A percentile compares a stretch with the other conserved stretches of the same genome.
phyloP scores from a whole-genome alignment of 2,888 invertebrate genomes.

The Aspidiotus rigidus region DNA sequence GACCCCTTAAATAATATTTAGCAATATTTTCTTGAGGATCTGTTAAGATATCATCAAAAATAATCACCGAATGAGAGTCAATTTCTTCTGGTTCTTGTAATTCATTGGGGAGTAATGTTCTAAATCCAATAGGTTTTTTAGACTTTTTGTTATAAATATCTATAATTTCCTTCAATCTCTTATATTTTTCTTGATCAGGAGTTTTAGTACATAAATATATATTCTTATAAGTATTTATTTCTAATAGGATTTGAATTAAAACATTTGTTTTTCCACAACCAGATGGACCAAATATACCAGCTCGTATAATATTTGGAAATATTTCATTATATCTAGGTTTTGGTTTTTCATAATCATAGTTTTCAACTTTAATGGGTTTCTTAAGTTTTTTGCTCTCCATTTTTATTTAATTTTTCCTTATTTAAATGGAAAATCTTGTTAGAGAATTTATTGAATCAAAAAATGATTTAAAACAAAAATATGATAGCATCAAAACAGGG shows the following conservation, averaged over 20 bases:
- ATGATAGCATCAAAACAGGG: not conserved
- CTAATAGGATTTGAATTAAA: not conserved
- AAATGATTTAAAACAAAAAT: conserved; percentile 8
- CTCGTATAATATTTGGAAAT: not conserved
- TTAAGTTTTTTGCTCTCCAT: too few relatives aligned
- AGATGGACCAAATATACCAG: not conserved
- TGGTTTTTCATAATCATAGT: too few relatives aligned
- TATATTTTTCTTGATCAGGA: not conserved
- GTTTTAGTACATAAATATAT: conserved; percentile 2
- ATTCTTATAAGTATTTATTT: not conserved
- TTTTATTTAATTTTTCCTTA: not conserved
- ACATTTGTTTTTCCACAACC: conserved; percentile 6
- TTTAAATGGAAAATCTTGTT: not conserved
- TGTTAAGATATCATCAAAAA: conserved; percentile 16
- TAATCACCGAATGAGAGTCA: not conserved
- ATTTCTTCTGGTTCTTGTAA: not conserved
- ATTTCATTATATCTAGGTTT: too few relatives aligned
- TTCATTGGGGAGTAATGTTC: not conserved
- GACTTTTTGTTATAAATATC: not conserved
- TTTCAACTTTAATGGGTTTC: too few relatives aligned
- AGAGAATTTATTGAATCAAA: not conserved
- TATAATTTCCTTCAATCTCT: not conserved
- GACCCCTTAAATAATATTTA: not conserved
- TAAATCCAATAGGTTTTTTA: not conserved
- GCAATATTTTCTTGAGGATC: not conserved